Evolutionary conservation across 2,888 invertebrate species (phyloP).

Genomic region (Plutella xylostella): DNA sequence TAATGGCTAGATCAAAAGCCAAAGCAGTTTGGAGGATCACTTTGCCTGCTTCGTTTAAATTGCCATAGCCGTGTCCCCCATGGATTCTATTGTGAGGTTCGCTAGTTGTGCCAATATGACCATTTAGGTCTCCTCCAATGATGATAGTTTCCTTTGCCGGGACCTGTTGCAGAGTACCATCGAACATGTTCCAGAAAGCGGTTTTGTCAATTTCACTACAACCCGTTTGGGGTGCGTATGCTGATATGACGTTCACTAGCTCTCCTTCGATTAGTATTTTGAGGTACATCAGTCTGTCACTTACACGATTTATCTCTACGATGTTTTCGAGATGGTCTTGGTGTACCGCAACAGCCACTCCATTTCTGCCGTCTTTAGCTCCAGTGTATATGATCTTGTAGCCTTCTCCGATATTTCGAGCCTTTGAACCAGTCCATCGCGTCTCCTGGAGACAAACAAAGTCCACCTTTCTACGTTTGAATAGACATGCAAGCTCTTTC

Average conservation of each 20-base stretch:
- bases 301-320: conserved; percentile 12
- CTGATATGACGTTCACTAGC: background rate
- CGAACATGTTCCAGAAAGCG: conserved; percentile 3
- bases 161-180: background rate
- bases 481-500: conserved; percentile 7
- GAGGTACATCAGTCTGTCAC: conserved; percentile 14
- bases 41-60: background rate
- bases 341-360: conserved; percentile 1
- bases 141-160: conserved; percentile 1
- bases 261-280: conserved; percentile 16
- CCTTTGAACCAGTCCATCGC: conserved; percentile 9
- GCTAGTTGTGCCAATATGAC: conserved; percentile 3
- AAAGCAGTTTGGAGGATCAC: no score
- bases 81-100: background rate
- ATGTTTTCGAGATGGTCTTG: conserved; percentile 11
- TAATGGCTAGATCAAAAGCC: no score
- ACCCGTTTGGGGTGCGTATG: conserved; percentile 8
- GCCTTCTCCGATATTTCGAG: conserved; percentile 11
- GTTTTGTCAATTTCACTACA: background rate
- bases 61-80: background rate
- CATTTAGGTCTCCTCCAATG: conserved; percentile 8
- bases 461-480: conserved; percentile 6
- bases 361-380: background rate
- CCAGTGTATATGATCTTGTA: background rate
- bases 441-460: conserved; percentile 3